These are phyloP conservation scores for Scaptomyza montana DNA, from an alignment of 1,140 invertebrate species.

Conservation along the genomic window DNA sequence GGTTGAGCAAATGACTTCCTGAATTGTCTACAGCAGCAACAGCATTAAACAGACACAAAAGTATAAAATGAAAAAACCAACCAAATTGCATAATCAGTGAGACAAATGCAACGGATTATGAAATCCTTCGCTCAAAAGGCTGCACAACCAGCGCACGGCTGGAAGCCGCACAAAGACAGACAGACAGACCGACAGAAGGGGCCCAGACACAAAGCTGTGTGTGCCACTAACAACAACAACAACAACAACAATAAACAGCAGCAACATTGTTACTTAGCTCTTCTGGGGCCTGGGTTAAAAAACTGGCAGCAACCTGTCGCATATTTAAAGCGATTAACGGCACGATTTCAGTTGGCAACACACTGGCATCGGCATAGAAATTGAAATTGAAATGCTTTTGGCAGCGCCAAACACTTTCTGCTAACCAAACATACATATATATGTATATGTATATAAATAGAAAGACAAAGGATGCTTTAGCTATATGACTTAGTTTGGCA, in stretches of 20 bases:
- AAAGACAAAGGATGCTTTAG: background rate
- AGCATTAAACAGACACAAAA: slow-evolving; percentile 14
- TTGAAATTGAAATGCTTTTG: slow-evolving; percentile 80
- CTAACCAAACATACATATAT: background rate
- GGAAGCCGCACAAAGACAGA: slow-evolving; percentile 33
- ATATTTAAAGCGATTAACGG: slow-evolving; percentile 80
- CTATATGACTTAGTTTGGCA: background rate
- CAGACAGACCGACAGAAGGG: slow-evolving; percentile 2
- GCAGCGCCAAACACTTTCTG: slow-evolving; percentile 69
- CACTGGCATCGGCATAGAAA: slow-evolving; percentile 45
- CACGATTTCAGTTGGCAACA: slow-evolving; percentile 69
- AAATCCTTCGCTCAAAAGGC: slow-evolving; percentile 74
- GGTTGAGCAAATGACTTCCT: slow-evolving; percentile 76
- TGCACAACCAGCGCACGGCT: slow-evolving; percentile 25
- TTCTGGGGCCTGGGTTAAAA: slow-evolving; percentile 40
- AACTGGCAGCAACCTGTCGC: slow-evolving; percentile 78
- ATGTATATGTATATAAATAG: too few relatives aligned
- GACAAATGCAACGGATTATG: slow-evolving; percentile 76
- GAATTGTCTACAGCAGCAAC: slow-evolving; percentile 51
- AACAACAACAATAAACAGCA: slow-evolving; percentile 35
- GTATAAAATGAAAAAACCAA: too few relatives aligned
- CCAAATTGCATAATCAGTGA: slow-evolving; percentile 76
- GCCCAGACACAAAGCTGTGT: slow-evolving; percentile 10
- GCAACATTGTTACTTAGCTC: slow-evolving; percentile 7
- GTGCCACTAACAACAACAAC: slow-evolving; percentile 34